Evolutionary conservation across 2,888 invertebrate species (phyloP).

Genomic region (Hirtodrosophila confusa): DNA sequence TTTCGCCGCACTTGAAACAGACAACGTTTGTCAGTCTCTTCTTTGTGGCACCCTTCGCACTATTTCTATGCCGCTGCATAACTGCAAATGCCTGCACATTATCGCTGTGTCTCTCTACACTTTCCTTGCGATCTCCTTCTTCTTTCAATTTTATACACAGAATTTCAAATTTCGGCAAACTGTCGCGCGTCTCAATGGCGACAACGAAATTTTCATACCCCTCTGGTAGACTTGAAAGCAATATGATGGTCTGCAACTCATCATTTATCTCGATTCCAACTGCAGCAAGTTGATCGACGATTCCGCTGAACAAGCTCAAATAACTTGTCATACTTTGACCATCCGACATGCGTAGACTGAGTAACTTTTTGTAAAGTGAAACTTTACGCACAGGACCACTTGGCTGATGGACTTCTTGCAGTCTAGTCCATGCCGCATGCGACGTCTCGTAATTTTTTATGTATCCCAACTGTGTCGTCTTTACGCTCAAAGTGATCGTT

Average conservation of each 20-base stretch:
- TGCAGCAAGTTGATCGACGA: background rate
- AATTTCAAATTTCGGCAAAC: slow-evolving; percentile 11
- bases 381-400: slow-evolving; percentile 6
- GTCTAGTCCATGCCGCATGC: no score
- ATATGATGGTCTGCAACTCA: background rate
- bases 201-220: slow-evolving; percentile 12
- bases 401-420: slow-evolving; percentile 9
- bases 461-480: no score
- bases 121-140: no score
- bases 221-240: slow-evolving; percentile 10
- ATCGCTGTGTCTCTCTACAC: background rate
- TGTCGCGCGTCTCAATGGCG: slow-evolving; percentile 14
- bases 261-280: background rate
- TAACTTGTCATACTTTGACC: background rate
- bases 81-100: background rate
- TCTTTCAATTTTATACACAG: no score
- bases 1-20: slow-evolving; percentile 7
- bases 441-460: no score
- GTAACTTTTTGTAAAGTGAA: background rate
- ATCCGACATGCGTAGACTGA: background rate
- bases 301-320: background rate
- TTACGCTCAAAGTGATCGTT: no score
- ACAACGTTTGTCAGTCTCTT: background rate
- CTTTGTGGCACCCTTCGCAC: background rate
- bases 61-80: background rate